These are phyloP conservation scores for Syngnathus floridae DNA, from an alignment of 2,113 vertebrate species.

Conservation along the genomic window DNA sequence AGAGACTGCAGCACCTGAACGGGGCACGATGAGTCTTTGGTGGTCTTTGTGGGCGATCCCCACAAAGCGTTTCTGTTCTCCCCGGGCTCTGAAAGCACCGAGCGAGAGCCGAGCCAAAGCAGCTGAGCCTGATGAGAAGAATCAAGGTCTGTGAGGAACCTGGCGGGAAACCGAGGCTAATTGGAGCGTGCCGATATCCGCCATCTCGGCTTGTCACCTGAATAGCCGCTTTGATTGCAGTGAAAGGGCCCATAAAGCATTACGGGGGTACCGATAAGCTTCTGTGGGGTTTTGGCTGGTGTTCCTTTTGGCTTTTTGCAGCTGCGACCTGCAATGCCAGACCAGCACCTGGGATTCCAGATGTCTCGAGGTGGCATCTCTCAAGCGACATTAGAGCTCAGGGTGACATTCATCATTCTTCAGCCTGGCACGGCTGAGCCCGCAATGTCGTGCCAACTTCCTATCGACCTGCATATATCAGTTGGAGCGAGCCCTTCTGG, in stretches of 20 bases:
- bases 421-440: conserved; percentile 37
- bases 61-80: conserved; percentile 55
- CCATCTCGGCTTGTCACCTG: conserved; percentile 63
- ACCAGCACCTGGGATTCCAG: conserved; percentile 70
- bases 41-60: conserved; percentile 29
- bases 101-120: conserved; percentile 48
- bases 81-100: conserved; percentile 30
- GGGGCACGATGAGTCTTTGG: conserved; percentile 27
- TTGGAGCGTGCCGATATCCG: conserved; percentile 56
- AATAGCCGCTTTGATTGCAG: conserved; percentile 65
- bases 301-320: conserved; percentile 62
- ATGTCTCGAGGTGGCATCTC: conserved; percentile 61
- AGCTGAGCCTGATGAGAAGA: conserved; percentile 60
- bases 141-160: conserved; percentile 53
- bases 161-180: conserved; percentile 55
- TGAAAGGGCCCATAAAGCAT: conserved; percentile 62
- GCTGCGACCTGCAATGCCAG: conserved; percentile 56
- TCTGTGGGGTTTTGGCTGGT: conserved; percentile 46
- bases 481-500: conserved; percentile 33
- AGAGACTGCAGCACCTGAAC: conserved; percentile 15
- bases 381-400: conserved; percentile 43
- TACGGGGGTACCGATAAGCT: conserved; percentile 57
- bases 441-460: conserved; percentile 46
- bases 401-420: conserved; percentile 53
- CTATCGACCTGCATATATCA: conserved; percentile 47